phyloP scores from a whole-genome alignment of 2,888 invertebrate species.

The Rotaria magnacalcarata region DNA sequence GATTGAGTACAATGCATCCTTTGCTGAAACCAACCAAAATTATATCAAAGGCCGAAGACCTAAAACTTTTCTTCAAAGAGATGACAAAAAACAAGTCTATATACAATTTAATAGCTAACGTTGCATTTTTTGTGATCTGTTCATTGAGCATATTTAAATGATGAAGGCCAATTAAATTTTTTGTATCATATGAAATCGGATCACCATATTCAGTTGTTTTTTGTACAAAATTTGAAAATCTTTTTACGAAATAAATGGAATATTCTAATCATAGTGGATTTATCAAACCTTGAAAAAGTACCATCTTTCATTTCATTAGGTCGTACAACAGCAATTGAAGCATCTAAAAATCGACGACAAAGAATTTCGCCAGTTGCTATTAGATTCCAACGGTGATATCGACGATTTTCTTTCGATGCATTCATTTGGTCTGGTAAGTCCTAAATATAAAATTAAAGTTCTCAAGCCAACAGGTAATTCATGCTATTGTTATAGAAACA shows the following conservation, averaged over 20 bases:
- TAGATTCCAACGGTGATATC: conserved; percentile 20
- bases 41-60: neutral
- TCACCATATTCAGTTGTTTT: neutral
- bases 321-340: neutral
- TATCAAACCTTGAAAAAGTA: neutral
- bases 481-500: too few relatives aligned
- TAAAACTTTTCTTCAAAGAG: neutral
- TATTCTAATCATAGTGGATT: too few relatives aligned
- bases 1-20: conserved; percentile 85
- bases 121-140: neutral
- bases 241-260: neutral
- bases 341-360: neutral
- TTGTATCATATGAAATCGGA: neutral
- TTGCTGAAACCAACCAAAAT: conserved; percentile 78
- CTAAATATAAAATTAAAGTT: neutral
- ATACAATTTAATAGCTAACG: neutral
- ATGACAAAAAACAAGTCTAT: neutral
- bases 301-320: conserved; percentile 19
- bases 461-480: too few relatives aligned
- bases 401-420: neutral
- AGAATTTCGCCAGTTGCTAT: conserved; percentile 7
- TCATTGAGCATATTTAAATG: neutral
- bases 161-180: neutral
- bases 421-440: conserved; percentile 13
- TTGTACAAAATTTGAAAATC: conserved; percentile 1